Base-by-base conservation (phyloP, 2,113 vertebrate genomes). In the Micronycteris hirsuta region DNA sequence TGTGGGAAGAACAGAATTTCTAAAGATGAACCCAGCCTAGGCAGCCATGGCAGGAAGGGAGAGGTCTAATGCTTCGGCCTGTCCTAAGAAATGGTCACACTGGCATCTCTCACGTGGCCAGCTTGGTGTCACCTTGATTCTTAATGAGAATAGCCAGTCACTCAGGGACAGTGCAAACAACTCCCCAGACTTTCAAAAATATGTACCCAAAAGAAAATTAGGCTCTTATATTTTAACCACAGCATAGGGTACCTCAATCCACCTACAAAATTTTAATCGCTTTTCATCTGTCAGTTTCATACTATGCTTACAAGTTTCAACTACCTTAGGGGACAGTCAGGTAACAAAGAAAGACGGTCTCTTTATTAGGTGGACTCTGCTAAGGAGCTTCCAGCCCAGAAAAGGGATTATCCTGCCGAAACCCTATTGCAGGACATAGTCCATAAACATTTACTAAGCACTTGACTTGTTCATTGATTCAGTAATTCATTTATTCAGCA, bases 401-500 rank as follows among this genome's bases (percentile, higher is more conserved):
- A 86, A 49, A 49, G 33, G 31, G 12, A 24, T 65, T 38, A 52
- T 73, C 47, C 4, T 49, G 68, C 9, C 88, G 43, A 83, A 47
- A 67, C n/a, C 36, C 33, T 89, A 9, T 58, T 28, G 58, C 0
- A 43, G 22, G 19, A n/a, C 58, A 73, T 8, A 86, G 84, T 95
- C 63, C 41, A 24, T 61, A 67, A 83, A 77, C 47, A 47, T 58
- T 93, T 73, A 43, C 58, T 61, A n/a, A 92, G 81, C 33, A 63
- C 41, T 7, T 22, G 36, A 63, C 28, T 31, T 19, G 65, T 68
- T 68, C 56, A 43, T 19, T 49, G 45, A 73, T 68, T 74, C n/a
- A 70, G 86, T 78, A 19, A 87, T 90, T 93, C 85, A 61, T 56
- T 73, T 61, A 76, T 86, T 74, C 38, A 86, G 84, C 24, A 96